A percentile compares a stretch with the other conserved stretches of the same genome.
Evolutionary conservation across 2,797 vertebrate genomes (phyloP).

Genomic region (Gambelia wislizenii): DNA sequence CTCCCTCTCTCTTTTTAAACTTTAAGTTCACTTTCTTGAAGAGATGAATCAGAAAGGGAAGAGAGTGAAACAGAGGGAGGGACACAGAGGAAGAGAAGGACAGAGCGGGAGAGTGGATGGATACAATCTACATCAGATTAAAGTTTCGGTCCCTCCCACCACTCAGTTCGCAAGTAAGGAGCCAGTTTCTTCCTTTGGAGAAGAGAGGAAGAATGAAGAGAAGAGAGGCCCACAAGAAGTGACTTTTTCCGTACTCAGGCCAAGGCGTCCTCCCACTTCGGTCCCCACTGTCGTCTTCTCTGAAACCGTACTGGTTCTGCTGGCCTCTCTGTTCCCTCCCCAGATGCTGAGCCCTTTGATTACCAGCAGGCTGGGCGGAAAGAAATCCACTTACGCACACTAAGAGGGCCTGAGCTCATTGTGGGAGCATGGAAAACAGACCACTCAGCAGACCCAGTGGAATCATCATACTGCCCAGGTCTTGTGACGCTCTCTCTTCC

Average conservation of each 20-base stretch:
- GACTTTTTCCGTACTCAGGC: not conserved
- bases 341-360: slow-evolving; percentile 61
- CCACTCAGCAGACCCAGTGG: not conserved
- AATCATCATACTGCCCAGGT: not conserved
- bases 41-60: slow-evolving; percentile 75
- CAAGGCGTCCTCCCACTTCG: not conserved
- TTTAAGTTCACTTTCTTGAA: slow-evolving; percentile 82
- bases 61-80: slow-evolving; percentile 64
- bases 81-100: slow-evolving; percentile 45
- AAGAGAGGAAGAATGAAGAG: slow-evolving; percentile 85
- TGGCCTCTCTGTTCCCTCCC: slow-evolving; percentile 21
- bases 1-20: slow-evolving; percentile 73
- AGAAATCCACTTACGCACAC: slow-evolving; percentile 36
- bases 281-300: slow-evolving; percentile 54
- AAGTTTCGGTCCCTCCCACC: slow-evolving; percentile 77
- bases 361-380: slow-evolving; percentile 49
- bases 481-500: not conserved
- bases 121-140: slow-evolving; percentile 79
- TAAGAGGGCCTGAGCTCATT: no score
- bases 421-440: not conserved
- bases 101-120: slow-evolving; percentile 67
- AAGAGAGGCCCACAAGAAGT: slow-evolving; percentile 58
- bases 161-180: slow-evolving; percentile 78
- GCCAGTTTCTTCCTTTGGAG: slow-evolving; percentile 75
- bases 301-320: slow-evolving; percentile 33